Percentiles rank a stretch among this genome's conserved stretches.
These are phyloP conservation scores for Calephelis perditalis DNA, from an alignment of 2,888 invertebrate species.

Conservation along the genomic window DNA sequence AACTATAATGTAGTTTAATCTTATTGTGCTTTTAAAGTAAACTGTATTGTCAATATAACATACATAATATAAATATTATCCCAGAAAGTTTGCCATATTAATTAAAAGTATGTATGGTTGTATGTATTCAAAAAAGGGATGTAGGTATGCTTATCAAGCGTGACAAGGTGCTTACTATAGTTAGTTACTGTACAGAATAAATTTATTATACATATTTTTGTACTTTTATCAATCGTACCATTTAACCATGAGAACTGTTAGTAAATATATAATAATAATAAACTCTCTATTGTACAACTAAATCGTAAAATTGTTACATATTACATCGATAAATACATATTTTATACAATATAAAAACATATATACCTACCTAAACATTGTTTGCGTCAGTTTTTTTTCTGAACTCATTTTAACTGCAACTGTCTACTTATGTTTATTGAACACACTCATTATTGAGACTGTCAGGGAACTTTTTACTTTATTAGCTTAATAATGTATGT, in stretches of 20 bases:
- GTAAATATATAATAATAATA: background rate
- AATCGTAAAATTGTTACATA: no score
- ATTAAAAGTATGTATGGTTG: constrained; percentile 5
- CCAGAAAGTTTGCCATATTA: constrained; percentile 9
- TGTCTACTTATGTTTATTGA: no score
- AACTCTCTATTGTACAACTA: no score
- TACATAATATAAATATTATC: background rate
- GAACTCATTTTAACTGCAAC: no score
- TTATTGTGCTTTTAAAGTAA: background rate
- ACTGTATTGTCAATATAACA: background rate
- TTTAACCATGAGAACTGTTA: constrained; percentile 8
- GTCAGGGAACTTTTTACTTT: no score
- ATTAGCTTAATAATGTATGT: no score
- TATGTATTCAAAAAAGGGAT: constrained; percentile 3
- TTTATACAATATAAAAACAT: no score
- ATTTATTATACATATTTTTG: constrained; percentile 68
- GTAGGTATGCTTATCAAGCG: constrained; percentile 37
- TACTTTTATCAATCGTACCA: constrained; percentile 33
- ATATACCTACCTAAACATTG: no score
- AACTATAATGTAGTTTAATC: background rate
- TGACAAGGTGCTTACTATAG: constrained; percentile 75
- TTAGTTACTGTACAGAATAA: constrained; percentile 77
- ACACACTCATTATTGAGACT: no score
- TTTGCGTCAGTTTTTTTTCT: no score
- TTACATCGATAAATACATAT: no score